A percentile compares a stretch with the other conserved stretches of the same genome.
phyloP scores from a whole-genome alignment of 2,888 invertebrate genomes.

The Gibbula magus region DNA sequence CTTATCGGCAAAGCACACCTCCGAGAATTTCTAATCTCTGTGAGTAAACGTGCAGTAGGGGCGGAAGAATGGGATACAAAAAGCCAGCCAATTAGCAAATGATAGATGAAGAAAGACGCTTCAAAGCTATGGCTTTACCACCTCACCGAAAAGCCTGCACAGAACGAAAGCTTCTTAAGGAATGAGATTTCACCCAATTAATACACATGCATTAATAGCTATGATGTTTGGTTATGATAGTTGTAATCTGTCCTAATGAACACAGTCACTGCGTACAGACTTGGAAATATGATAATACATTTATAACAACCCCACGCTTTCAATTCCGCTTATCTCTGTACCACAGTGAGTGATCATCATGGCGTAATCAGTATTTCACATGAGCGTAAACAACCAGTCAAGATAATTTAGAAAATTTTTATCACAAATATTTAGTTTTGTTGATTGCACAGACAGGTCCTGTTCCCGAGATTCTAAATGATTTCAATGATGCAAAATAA shows the following conservation, averaged over 20 bases:
- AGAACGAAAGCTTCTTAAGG: not conserved
- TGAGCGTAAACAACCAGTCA: too few species aligned
- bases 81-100: constrained; percentile 21
- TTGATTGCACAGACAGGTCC: too few species aligned
- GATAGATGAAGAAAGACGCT: not conserved
- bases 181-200: constrained; percentile 6
- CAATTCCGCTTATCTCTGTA: too few species aligned
- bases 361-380: too few species aligned
- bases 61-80: constrained; percentile 16
- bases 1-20: constrained; percentile 23
- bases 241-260: not conserved
- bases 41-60: not conserved
- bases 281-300: too few species aligned
- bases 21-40: constrained; percentile 23
- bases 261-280: too few species aligned
- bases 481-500: not conserved
- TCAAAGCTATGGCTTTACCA: not conserved
- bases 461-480: too few species aligned
- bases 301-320: too few species aligned
- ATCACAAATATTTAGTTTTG: too few species aligned
- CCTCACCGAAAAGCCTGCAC: not conserved
- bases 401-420: too few species aligned
- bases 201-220: not conserved
- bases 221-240: constrained; percentile 9
- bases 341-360: too few species aligned